Conservation (phyloP, 2,888 invertebrate species). For the Chymomyza fuscimana region DNA sequence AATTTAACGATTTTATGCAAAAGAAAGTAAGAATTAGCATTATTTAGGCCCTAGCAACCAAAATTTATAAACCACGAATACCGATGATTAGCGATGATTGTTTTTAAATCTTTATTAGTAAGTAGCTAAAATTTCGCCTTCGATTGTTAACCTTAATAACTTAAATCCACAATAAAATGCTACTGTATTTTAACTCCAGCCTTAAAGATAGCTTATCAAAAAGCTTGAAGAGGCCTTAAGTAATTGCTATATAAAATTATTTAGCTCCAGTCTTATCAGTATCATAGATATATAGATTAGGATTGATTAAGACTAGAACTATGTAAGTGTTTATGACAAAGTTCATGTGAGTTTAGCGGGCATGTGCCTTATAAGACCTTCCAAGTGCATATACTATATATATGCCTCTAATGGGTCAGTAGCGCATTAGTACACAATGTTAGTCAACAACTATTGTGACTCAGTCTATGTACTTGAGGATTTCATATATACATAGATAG, state of each 20-base stretch:
- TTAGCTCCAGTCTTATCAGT: not conserved
- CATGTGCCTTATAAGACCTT: not conserved
- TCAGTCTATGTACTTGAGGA: not conserved
- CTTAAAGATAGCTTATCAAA: not conserved
- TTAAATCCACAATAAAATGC: not conserved
- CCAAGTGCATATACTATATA: no score
- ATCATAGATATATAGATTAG: not conserved
- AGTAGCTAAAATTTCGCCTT: not conserved
- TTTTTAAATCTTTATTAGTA: no score
- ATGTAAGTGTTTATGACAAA: not conserved
- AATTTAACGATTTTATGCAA: no score
- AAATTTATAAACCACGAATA: no score
- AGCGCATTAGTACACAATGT: no score
- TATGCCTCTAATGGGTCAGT: not conserved
- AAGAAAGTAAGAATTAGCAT: no score
- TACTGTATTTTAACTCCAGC: not conserved
- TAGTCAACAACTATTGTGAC: not conserved
- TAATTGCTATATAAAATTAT: not conserved
- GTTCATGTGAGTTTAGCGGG: not conserved
- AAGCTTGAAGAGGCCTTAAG: not conserved
- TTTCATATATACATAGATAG: not conserved
- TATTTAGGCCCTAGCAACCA: no score
- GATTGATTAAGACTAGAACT: not conserved
- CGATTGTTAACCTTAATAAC: not conserved
- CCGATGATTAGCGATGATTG: no score